Evolutionary conservation across 2,888 invertebrate genomes (phyloP).

Genomic region (Myopa testacea): DNA sequence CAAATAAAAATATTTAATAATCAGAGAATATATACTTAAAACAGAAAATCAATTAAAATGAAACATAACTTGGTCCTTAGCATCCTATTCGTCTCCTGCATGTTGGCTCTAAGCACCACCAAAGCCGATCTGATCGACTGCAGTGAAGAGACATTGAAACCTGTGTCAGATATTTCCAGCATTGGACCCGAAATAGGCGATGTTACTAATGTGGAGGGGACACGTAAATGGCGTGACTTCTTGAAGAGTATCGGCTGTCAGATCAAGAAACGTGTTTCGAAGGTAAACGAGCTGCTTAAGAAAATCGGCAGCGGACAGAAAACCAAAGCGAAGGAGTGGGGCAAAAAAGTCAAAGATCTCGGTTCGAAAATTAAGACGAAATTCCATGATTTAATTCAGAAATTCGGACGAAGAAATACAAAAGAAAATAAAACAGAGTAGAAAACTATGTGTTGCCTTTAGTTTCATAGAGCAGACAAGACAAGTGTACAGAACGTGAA

Average conservation of each 20-base stretch:
- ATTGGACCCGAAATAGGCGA: slow-evolving; percentile 50
- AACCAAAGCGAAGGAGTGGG: slow-evolving; percentile 60
- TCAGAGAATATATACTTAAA: too few species aligned
- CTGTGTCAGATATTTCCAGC: slow-evolving; percentile 49
- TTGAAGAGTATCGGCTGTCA: slow-evolving; percentile 62
- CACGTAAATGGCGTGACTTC: slow-evolving; percentile 57
- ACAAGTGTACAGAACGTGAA: too few species aligned
- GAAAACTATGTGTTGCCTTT: neutral
- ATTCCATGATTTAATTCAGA: slow-evolving; percentile 58
- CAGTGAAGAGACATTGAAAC: slow-evolving; percentile 54
- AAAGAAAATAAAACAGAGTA: slow-evolving; percentile 49
- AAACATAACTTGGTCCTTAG: slow-evolving; percentile 45
- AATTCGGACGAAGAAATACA: slow-evolving; percentile 49
- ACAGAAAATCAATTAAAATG: slow-evolving; percentile 45
- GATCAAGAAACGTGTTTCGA: slow-evolving; percentile 59
- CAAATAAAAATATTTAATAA: too few species aligned
- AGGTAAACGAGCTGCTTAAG: slow-evolving; percentile 60
- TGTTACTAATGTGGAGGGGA: slow-evolving; percentile 50
- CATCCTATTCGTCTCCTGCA: slow-evolving; percentile 43
- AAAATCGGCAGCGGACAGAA: slow-evolving; percentile 59
- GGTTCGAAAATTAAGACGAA: slow-evolving; percentile 59
- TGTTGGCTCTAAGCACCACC: slow-evolving; percentile 44
- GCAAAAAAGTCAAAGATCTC: slow-evolving; percentile 59
- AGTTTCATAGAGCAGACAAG: too few species aligned
- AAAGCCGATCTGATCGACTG: slow-evolving; percentile 59